Evolutionary conservation across 2,113 vertebrate species (phyloP).

Genomic region (Corythoichthys intestinalis): DNA sequence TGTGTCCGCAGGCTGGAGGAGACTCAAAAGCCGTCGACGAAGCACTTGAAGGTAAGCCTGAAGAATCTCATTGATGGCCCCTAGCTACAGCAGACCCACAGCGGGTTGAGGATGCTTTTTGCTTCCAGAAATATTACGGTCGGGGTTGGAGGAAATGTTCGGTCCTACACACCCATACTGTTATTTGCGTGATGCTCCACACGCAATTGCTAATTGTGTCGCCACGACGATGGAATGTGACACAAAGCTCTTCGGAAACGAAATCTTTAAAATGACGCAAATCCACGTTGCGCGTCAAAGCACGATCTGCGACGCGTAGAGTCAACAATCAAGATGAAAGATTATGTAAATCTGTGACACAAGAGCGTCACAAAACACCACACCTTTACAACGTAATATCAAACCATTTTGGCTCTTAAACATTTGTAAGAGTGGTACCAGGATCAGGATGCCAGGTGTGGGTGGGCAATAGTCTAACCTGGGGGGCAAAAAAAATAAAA

Average conservation of each 20-base stretch:
- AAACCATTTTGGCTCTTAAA: no score
- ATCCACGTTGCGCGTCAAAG: neutral
- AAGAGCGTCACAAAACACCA: no score
- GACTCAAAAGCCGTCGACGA: conserved; percentile 92
- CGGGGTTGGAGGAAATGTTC: neutral
- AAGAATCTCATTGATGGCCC: conserved; percentile 87
- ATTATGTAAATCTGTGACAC: no score
- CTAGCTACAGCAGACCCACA: conserved; percentile 58
- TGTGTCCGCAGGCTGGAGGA: conserved; percentile 38
- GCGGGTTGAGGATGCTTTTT: conserved; percentile 16
- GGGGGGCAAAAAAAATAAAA: no score
- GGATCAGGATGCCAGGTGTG: no score
- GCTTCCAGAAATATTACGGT: neutral
- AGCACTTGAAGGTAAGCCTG: conserved; percentile 94
- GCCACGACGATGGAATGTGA: neutral
- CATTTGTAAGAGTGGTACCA: no score
- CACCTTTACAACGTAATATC: no score
- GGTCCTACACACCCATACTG: neutral
- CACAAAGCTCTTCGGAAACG: neutral
- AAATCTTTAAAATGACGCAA: neutral
- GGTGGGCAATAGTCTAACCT: no score
- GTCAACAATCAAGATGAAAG: no score
- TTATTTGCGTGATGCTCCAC: neutral
- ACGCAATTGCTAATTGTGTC: neutral
- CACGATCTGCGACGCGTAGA: no score